Evolutionary conservation across 2,113 vertebrate genomes (phyloP).

Genomic region (Sylvicapra grimmia): DNA sequence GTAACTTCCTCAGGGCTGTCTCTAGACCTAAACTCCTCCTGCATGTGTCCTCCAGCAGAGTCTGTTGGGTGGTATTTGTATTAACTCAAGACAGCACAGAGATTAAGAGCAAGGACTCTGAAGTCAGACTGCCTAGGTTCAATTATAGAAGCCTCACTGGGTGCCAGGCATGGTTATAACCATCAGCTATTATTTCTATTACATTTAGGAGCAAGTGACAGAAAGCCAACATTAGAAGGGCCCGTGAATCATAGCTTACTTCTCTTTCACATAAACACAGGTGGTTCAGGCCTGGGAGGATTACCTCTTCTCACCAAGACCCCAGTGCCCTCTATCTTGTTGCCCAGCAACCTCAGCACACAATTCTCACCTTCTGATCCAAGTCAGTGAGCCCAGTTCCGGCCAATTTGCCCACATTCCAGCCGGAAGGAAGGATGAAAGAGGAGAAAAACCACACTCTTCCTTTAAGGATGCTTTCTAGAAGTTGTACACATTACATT

Average conservation of each 20-base stretch:
- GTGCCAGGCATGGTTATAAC: not conserved
- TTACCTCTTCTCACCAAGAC: not conserved
- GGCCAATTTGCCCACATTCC: not conserved
- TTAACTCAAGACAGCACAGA: not conserved
- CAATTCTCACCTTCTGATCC: not conserved
- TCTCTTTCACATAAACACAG: not conserved
- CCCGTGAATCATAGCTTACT: not conserved
- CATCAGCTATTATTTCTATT: not conserved
- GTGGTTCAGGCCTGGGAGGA: not conserved
- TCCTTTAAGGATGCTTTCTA: not conserved
- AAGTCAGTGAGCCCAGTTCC: not conserved
- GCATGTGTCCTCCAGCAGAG: not conserved
- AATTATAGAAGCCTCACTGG: not conserved
- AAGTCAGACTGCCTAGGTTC: not conserved
- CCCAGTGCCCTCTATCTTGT: not conserved
- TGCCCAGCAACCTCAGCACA: not conserved
- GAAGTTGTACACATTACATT: rapidly evolving
- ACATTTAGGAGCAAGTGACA: not conserved
- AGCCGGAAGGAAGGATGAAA: not conserved
- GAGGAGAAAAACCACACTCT: not conserved
- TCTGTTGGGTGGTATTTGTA: not conserved
- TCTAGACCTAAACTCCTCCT: not conserved
- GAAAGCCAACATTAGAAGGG: not conserved
- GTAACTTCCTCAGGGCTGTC: not conserved
- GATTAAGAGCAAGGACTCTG: not conserved